Evolutionary conservation across 2,797 vertebrate genomes (phyloP).

Genomic region (Hozukius guyotensis): DNA sequence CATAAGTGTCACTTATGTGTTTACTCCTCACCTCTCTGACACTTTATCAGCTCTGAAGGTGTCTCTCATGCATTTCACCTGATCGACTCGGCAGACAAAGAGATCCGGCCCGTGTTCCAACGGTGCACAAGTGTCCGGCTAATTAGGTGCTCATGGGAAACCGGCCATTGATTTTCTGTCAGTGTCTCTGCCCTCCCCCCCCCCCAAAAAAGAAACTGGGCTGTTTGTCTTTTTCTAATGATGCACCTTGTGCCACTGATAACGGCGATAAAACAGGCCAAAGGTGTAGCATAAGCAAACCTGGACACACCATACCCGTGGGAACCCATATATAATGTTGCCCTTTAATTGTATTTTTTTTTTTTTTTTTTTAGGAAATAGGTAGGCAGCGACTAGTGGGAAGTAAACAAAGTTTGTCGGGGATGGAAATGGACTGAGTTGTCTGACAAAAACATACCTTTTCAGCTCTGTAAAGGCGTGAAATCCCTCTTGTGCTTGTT

Average conservation of each 20-base stretch:
- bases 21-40: slow-evolving; percentile 77
- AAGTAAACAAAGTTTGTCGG: slow-evolving; percentile 77
- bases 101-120: slow-evolving; percentile 78
- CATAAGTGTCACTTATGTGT: slow-evolving; percentile 74
- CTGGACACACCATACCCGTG: slow-evolving; percentile 72
- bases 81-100: slow-evolving; percentile 84
- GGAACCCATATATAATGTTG: slow-evolving; percentile 79
- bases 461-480: slow-evolving; percentile 75
- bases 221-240: slow-evolving; percentile 84
- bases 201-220: slow-evolving; percentile 55
- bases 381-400: slow-evolving; percentile 45
- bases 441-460: slow-evolving; percentile 73
- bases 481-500: slow-evolving; percentile 88
- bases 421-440: slow-evolving; percentile 77
- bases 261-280: slow-evolving; percentile 80
- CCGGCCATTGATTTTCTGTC: slow-evolving; percentile 88
- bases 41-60: slow-evolving; percentile 78
- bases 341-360: slow-evolving; percentile 69
- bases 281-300: slow-evolving; percentile 76
- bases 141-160: slow-evolving; percentile 89
- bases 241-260: slow-evolving; percentile 84
- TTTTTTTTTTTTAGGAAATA: slow-evolving; percentile 25
- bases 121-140: slow-evolving; percentile 86
- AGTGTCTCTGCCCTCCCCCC: slow-evolving; percentile 66
- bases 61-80: slow-evolving; percentile 77